Conservation (phyloP, 2,888 invertebrate genomes). For the Drosophila flavopinicola region DNA sequence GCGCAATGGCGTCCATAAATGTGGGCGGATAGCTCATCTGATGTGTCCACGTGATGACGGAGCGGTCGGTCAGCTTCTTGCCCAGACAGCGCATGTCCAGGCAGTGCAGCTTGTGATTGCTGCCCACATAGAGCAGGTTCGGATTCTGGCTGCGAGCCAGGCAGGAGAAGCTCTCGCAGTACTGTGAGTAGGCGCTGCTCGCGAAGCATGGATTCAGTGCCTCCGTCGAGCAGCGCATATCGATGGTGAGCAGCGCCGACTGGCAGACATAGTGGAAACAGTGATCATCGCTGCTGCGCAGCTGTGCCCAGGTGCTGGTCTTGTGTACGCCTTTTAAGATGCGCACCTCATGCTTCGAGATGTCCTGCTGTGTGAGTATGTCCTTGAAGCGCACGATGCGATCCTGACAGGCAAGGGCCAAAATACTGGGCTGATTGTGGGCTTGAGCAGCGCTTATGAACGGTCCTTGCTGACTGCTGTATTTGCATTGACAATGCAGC, state of each 20-base stretch:
- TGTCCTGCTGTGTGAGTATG: slow-evolving; percentile 32
- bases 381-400: slow-evolving; percentile 71
- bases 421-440: slow-evolving; percentile 31
- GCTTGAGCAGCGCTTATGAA: slow-evolving; percentile 80
- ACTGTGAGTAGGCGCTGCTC: slow-evolving; percentile 51
- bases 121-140: slow-evolving; percentile 79
- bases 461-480: slow-evolving; percentile 47
- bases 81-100: slow-evolving; percentile 76
- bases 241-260: slow-evolving; percentile 72
- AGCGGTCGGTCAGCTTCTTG: slow-evolving; percentile 55
- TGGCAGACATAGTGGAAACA: slow-evolving; percentile 74
- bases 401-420: slow-evolving; percentile 77
- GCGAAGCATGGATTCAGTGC: slow-evolving; percentile 56
- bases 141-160: slow-evolving; percentile 71
- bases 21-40: slow-evolving; percentile 77
- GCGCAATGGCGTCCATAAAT: slow-evolving; percentile 66
- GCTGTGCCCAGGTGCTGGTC: slow-evolving; percentile 71
- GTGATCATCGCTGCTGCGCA: slow-evolving; percentile 48
- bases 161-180: slow-evolving; percentile 77
- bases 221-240: slow-evolving; percentile 61
- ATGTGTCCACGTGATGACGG: slow-evolving; percentile 81
- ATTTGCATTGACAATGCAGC: slow-evolving; percentile 39
- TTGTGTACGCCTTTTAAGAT: slow-evolving; percentile 37
- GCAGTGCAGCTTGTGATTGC: slow-evolving; percentile 81
- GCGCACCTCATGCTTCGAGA: slow-evolving; percentile 53